Base-by-base conservation (phyloP, 64 coral and sea anemone species). In the Montipora capricornis region DNA sequence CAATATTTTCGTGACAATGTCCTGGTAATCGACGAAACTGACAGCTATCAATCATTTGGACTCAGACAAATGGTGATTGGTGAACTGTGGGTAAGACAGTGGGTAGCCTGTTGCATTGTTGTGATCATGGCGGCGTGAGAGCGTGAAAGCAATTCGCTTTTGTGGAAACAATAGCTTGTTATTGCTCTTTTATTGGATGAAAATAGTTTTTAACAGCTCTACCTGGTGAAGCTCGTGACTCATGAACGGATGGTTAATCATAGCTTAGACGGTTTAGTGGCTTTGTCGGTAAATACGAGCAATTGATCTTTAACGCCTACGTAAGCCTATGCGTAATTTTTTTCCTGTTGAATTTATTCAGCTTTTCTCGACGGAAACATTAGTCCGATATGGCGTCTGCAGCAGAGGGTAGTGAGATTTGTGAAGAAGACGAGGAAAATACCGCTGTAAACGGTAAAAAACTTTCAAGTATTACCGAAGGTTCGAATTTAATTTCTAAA, bases 371-470 rank as follows among this genome's bases (percentile, higher is more conserved):
- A 19, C 16, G 62, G 61, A 86, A 45, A 49, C 11, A 57, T 86
- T 67, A 52, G 44, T 44, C 17, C 8, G 19, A 86, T 10, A 86
- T 86, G 82, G 82, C 82, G 62, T 86, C 82, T 20, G 82, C 82
- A 22, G 62, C 64, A 52, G 82, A 86, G 2, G 22, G 61, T 84
- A 68, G 48, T 47, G 81, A 84, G 8, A 71, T 71, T 20, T 24
- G 82, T 13, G 82, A 86, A 51, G 82, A 86, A 50, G 82, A 86
- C 16, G 82, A 86, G 51, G 80, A 82, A 10, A 84, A 68, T 1
- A 52, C 45, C 46, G 46, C 19, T 50, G 12, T 71, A n/a, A 71
- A 51, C 9, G 47, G 9, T 10, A 45, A 49, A 8, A 86, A 48
- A 16, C 3, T 66, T 5, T 64, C 66, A 19, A 20, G 17, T 86